Evolutionary conservation across 35 echinoderm and acorn worm genomes (phyloP).

Genomic region (Heliocidaris tuberculata): DNA sequence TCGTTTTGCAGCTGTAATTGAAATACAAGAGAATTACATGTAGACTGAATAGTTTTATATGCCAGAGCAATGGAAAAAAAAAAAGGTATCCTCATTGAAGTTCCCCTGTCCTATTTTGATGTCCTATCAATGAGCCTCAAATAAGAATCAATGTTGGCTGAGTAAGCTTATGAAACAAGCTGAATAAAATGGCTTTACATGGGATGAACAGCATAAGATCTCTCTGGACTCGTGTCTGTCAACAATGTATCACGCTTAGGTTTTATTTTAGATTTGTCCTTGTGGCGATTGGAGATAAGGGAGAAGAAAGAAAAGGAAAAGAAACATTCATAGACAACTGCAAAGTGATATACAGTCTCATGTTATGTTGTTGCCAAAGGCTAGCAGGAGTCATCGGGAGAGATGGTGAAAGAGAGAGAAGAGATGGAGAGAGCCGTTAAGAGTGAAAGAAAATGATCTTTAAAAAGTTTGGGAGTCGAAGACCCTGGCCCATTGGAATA

Average conservation of each 20-base stretch:
- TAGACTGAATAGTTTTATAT: neutral
- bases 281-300: conserved; percentile 17
- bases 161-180: neutral
- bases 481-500: neutral
- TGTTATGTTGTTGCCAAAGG: neutral
- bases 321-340: conserved; percentile 8
- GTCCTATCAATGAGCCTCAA: neutral
- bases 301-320: neutral
- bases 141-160: neutral
- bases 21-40: neutral
- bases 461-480: neutral
- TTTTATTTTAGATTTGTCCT: conserved; percentile 6
- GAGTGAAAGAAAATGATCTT: neutral
- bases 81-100: neutral
- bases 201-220: neutral
- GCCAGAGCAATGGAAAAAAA: neutral
- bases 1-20: too few species aligned
- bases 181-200: neutral
- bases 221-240: neutral
- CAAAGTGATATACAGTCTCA: neutral
- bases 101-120: neutral
- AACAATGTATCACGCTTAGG: neutral
- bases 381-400: neutral
- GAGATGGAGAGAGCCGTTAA: neutral
- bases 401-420: neutral